Evolutionary conservation across 2,113 vertebrate genomes (phyloP), one percentile per base, ranked within the genome.

Genomic region (Tyto alba): DNA sequence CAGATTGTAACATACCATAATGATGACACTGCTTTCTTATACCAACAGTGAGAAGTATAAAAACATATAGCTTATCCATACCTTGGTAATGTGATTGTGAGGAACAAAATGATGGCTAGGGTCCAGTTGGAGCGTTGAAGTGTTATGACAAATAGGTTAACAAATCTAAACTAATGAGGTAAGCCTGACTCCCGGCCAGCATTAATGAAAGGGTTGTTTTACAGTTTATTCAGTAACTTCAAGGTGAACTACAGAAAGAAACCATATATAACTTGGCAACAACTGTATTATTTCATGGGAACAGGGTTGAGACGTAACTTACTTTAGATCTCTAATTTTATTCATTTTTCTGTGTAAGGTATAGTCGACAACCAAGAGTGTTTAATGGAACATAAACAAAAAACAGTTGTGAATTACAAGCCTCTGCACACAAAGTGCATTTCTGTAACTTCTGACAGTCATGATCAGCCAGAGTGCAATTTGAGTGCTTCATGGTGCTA

Each of bases 131-230:
- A 55, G n/a, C 78, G 60, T 76, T 95, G 89, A 89, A 95, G 34
- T 92, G 32, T 89, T 81, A 72, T 96, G 94, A 97, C 77, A 96
- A 89, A 97, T 93, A 91, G 86, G 53, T 95, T 97, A 97, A 95
- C 85, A 96, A 95, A 87, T 95, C 43, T 94, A 77, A 85, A 88
- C 47, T 95, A 97, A 97, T 94, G 93, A 97, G 78, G 91, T 95
- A 96, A 89, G 32, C 45, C 62, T 92, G 63, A 91, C 52, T 94
- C 74, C 87, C 84, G 64, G 85, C 60, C 64, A 95, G 43, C 60
- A 83, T 87, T 97, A 97, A 95, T 78, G 83, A 91, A 95, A 55
- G 55, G 14, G 14, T 68, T 96, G 62, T 85, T 96, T 88, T 90
- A 71, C 75, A 92, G 47, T 81, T 26, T 83, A 93, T 36, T 88